Conservation (phyloP, 92 coral and sea anemone genomes). For the Micromussa lordhowensis region DNA sequence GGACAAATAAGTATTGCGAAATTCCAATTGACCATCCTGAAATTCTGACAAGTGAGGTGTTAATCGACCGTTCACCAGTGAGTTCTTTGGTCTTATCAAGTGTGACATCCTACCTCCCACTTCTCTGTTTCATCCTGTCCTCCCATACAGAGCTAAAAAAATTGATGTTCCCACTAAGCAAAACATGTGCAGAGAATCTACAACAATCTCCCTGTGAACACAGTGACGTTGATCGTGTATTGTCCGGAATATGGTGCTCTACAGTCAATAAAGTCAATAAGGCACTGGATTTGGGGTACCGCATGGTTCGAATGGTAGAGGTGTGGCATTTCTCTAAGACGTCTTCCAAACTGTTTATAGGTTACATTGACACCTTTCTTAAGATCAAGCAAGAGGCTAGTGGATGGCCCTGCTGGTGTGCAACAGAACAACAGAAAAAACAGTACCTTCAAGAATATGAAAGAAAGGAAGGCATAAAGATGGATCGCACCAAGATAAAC, state of each 20-base stretch:
- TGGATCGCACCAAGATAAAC: constrained; percentile 40
- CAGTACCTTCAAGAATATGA: constrained; percentile 43
- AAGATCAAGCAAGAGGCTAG: constrained; percentile 67
- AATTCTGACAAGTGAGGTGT: constrained; percentile 25
- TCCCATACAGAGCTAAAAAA: constrained; percentile 54
- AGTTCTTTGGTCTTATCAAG: constrained; percentile 48
- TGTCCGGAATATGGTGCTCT: constrained; percentile 66
- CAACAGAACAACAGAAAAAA: constrained; percentile 45
- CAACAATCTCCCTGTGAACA: constrained; percentile 57
- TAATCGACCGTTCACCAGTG: constrained; percentile 13
- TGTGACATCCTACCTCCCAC: constrained; percentile 47
- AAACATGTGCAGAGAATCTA: constrained; percentile 58
- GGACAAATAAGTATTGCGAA: constrained; percentile 10
- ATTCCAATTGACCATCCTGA: constrained; percentile 28
- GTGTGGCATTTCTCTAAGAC: constrained; percentile 62
- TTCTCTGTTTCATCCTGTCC: constrained; percentile 47
- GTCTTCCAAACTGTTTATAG: constrained; percentile 37
- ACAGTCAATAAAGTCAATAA: constrained; percentile 49
- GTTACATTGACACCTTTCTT: constrained; percentile 61
- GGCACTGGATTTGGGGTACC: constrained; percentile 57
- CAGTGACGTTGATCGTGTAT: constrained; percentile 36
- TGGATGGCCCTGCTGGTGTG: constrained; percentile 54
- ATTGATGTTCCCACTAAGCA: constrained; percentile 58
- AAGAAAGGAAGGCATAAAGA: constrained; percentile 50
- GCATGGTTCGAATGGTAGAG: constrained; percentile 18